These are phyloP conservation scores for Aplidium turbinatum DNA, from an alignment of 23 tunicate genomes.

Conservation along the genomic window DNA sequence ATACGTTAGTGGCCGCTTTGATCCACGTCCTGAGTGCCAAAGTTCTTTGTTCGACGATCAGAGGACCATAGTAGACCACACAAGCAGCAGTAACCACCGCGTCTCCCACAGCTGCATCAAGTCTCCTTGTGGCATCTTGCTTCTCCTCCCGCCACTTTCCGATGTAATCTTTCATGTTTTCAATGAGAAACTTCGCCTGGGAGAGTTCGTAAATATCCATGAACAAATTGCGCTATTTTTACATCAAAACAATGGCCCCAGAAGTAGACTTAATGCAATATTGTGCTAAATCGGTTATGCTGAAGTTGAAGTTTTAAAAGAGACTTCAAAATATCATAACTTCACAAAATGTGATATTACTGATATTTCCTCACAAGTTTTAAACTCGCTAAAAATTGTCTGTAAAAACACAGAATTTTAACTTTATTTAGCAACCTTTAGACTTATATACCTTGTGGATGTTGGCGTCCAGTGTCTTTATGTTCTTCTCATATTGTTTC, in stretches of 20 bases:
- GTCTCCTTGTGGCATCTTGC: constrained; percentile 18
- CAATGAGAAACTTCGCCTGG: constrained; percentile 71
- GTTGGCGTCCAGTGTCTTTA: constrained; percentile 53
- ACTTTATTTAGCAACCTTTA: too few species aligned
- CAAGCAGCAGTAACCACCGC: constrained; percentile 72
- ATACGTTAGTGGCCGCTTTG: constrained; percentile 46
- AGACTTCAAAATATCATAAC: too few species aligned
- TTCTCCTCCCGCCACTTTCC: constrained; percentile 42
- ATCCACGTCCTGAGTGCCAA: constrained; percentile 57
- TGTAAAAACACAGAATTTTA: too few species aligned
- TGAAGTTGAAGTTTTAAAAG: too few species aligned
- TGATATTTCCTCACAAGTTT: too few species aligned
- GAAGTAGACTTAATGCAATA: too few species aligned
- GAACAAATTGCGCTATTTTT: too few species aligned
- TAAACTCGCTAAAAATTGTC: too few species aligned
- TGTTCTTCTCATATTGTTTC: constrained; percentile 45
- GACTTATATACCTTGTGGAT: constrained; percentile 79
- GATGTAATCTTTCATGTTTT: constrained; percentile 58
- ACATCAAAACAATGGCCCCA: too few species aligned
- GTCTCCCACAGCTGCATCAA: constrained; percentile 71
- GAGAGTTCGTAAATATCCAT: not conserved
- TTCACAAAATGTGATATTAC: too few species aligned
- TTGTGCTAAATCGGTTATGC: too few species aligned
- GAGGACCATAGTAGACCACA: constrained; percentile 54
- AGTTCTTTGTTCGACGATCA: constrained; percentile 43